Base-by-base conservation (phyloP, 37 sponge, comb jelly and placozoan genomes). In the Beroe ovata region DNA sequence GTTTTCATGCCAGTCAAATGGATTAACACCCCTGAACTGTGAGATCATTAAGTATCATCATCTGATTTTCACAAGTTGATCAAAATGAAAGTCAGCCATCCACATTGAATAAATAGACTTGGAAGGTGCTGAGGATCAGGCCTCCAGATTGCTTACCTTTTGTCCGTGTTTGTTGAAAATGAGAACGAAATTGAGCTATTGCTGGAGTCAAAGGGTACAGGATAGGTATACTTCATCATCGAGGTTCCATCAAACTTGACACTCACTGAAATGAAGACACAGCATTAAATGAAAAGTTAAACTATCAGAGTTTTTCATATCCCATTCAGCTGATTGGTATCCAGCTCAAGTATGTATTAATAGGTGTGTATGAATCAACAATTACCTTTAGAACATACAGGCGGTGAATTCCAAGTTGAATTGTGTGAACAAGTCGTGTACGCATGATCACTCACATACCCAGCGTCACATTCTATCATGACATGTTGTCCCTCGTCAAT, bases 351-450 rank as follows among this genome's bases (percentile, higher is more conserved):
- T 61, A 61, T 22, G n/a, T 20, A 26, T 3, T 61, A 61, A 69
- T 21, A 25, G 21, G 64, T 63, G 64, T 22, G 11, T 14, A 63
- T 63, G n/a, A 63, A n/a, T 63, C 21, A 34, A 8, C 8, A 29
- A 11, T 69, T 35, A 77, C 84, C 84, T 77, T 77, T 77, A 23
- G 26, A 35, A 77, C 84, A 77, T 23, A 25, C 25, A 26, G 84
- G 84, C 16, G 22, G 35, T 6, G 84, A 6, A 2, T 21, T 1
- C 84, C 84, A 77, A 6, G 8, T n/a, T 8, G 23, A 16, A 41
- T 77, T 54, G 6, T 42, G 54, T 8, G 14, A 20, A 77, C 84
- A 77, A 42, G 23, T 1, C 0, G 33, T 20, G 20, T 77, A 54
- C 1, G 21, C 1, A 54, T 77, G 18, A 23, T 77, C 18, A 16